These are phyloP conservation scores for Cardinalis cardinalis DNA, from an alignment of 2,113 vertebrate species.

Conservation along the genomic window DNA sequence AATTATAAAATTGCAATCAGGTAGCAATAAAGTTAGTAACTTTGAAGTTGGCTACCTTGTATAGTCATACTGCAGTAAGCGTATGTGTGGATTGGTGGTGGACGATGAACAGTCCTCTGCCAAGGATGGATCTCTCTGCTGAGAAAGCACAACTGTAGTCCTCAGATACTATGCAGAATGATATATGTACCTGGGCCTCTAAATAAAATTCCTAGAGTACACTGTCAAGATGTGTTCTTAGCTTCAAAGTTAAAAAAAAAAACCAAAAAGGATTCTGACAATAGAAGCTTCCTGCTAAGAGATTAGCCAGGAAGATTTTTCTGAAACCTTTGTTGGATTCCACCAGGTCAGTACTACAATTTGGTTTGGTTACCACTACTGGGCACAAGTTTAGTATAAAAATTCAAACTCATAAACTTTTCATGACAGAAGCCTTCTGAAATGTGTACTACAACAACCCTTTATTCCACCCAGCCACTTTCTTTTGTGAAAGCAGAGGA, in stretches of 20 bases:
- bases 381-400: neutral
- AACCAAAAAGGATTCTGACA: neutral
- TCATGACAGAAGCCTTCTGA: neutral
- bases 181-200: neutral
- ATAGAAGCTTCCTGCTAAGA: neutral
- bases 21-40: neutral
- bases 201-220: neutral
- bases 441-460: neutral
- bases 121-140: neutral
- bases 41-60: neutral
- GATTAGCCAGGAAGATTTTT: neutral
- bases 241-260: neutral
- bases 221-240: neutral
- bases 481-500: neutral
- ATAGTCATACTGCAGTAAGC: neutral
- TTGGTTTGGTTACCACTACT: neutral
- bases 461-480: neutral
- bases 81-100: neutral
- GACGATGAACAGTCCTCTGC: neutral
- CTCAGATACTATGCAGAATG: neutral
- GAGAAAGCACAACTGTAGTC: neutral
- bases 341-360: neutral
- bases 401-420: neutral
- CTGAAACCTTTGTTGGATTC: neutral
- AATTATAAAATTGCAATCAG: neutral